These are phyloP conservation scores for Verasper variegatus DNA, from an alignment of 2,113 vertebrate genomes.

Conservation along the genomic window DNA sequence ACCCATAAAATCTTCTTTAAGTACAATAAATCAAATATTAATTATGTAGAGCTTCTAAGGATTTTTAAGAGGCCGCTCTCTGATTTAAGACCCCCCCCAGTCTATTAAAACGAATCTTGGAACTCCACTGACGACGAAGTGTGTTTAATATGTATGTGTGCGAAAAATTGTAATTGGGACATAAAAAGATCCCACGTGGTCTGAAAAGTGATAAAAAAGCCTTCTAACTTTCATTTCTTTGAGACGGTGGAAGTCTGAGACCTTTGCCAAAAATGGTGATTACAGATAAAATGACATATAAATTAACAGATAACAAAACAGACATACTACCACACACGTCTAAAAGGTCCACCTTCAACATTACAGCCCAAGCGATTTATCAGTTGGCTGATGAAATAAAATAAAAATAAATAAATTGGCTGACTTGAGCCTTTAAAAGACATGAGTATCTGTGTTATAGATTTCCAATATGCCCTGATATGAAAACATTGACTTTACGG, in stretches of 20 bases:
- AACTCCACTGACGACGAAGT: constrained; percentile 47
- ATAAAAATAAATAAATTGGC: no score
- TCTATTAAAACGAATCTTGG: constrained; percentile 60
- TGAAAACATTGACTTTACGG: no score
- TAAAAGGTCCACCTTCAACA: no score
- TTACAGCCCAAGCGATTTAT: no score
- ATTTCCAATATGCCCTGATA: no score
- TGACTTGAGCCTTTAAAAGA: no score
- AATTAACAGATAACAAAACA: not conserved
- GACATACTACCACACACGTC: no score
- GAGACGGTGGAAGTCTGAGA: not conserved
- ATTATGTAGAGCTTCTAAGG: constrained; percentile 71
- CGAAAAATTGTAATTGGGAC: constrained; percentile 44
- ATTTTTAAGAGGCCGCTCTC: constrained; percentile 69
- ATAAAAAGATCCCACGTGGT: constrained; percentile 45
- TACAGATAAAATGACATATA: not conserved
- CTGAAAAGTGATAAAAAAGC: constrained; percentile 21
- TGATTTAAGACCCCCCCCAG: constrained; percentile 67
- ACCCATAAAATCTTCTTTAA: constrained; percentile 74
- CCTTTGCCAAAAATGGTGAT: not conserved
- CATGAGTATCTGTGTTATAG: no score
- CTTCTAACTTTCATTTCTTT: constrained; percentile 20
- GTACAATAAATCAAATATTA: constrained; percentile 77
- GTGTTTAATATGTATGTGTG: constrained; percentile 62
- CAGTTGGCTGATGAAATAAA: no score